Evolutionary conservation across 2,797 vertebrate species (phyloP), one percentile per base, ranked within the genome.

Genomic region (Xiphophorus birchmanni): DNA sequence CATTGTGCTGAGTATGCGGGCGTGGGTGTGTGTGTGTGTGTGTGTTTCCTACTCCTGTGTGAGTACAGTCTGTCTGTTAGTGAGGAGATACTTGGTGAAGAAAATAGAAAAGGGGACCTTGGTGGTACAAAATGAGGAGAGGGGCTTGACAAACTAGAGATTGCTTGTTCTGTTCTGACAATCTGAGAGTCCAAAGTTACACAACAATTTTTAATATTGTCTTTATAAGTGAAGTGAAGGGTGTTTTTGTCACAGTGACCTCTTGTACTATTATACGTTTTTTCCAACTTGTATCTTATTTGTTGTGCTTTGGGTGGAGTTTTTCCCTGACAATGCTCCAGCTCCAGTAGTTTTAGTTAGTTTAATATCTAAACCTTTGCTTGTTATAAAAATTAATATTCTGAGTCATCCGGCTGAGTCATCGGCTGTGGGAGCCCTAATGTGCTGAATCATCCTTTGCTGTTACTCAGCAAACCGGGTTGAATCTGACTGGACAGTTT

Each of bases 41-140:
- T 50, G 48, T 50, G 48, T 21, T 63, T 9, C 29, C 15, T 18
- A n/a, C 37, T 48, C 18, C 75, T 45, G 48, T 65, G 7, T 7
- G 45, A 71, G 76, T 17, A 74, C 76, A 80, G 13, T 74, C 67
- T 77, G 82, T 86, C 78, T 13, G 4, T 83, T 65, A 35, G 2
- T 0, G 18, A 2, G 23, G n/a, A 73, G n/a, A 5, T 6, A 23
- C 23, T n/a, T 44, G 69, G 65, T 79, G 13, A 71, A 45, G 47
- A 45, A 29, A n/a, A 29, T 23, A 52, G 18, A 5, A 76, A 58
- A 42, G 60, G 56, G 52, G 40, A 48, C 65, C 12, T 73, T 72
- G 23, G 13, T 12, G 44, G 8, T 73, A 17, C 50, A 80, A 37
- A 54, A 15, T 50, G 75, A 82, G 78, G 60, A 83, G 50, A 4